Percentiles rank a stretch among this genome's conserved stretches.
Evolutionary conservation across 2,888 invertebrate genomes (phyloP).

Genomic region (Campoplex capitator): DNA sequence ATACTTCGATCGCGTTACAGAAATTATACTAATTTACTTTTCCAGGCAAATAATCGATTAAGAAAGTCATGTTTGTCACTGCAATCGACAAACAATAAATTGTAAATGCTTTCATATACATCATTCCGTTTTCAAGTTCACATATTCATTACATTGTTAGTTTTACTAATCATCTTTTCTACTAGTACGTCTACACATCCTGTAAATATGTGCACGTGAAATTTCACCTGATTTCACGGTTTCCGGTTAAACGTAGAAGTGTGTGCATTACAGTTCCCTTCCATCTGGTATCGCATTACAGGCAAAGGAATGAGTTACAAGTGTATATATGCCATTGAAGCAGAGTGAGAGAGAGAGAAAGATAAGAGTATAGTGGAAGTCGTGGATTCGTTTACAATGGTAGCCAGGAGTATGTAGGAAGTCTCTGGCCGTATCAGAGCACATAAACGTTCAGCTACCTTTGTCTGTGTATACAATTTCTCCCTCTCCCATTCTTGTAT

Average conservation of each 20-base stretch:
- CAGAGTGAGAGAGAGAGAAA: not conserved
- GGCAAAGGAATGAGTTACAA: conserved; percentile 39
- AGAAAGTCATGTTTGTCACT: too few relatives aligned
- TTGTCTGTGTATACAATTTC: not conserved
- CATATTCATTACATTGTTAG: too few relatives aligned
- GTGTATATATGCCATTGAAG: conserved; percentile 10
- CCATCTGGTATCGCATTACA: conserved; percentile 37
- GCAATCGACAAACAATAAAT: too few relatives aligned
- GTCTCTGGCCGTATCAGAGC: conserved; percentile 13
- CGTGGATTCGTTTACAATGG: conserved; percentile 45
- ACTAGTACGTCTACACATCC: not conserved
- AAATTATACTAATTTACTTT: not conserved
- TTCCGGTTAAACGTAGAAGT: conserved; percentile 36
- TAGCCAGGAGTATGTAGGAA: not conserved
- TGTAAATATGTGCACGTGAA: conserved; percentile 21
- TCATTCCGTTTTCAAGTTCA: too few relatives aligned
- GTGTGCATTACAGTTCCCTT: conserved; percentile 52
- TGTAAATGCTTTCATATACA: too few relatives aligned
- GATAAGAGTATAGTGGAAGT: not conserved
- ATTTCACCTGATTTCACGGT: conserved; percentile 24
- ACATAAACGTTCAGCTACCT: not conserved
- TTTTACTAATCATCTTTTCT: too few relatives aligned
- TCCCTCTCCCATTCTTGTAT: conserved; percentile 24
- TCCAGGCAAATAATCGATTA: too few relatives aligned
- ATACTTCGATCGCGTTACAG: not conserved